Conservation (phyloP, 2,797 vertebrate species). For the Hoplostethus atlanticus region DNA sequence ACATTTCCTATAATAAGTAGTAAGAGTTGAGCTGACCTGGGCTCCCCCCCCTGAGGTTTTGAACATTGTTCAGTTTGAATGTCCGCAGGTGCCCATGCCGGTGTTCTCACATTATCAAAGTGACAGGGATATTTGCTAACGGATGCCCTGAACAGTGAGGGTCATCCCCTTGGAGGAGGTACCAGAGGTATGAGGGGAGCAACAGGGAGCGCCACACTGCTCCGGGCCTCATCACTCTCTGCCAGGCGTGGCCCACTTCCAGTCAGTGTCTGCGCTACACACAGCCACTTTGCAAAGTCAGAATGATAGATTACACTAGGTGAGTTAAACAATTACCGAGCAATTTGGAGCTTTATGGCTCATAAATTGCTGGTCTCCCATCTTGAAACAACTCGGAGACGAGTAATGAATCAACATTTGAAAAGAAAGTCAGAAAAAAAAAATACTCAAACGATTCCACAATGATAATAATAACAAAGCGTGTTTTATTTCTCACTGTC, state of each 20-base stretch:
- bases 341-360: slow-evolving; percentile 71
- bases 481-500: slow-evolving; percentile 15
- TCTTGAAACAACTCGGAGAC: slow-evolving; percentile 54
- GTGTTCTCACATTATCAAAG: slow-evolving; percentile 50
- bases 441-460: slow-evolving; percentile 29
- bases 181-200: slow-evolving; percentile 14
- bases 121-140: slow-evolving; percentile 65
- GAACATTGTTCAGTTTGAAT: slow-evolving; percentile 43
- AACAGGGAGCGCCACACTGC: slow-evolving; percentile 47
- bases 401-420: slow-evolving; percentile 63
- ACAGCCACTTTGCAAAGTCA: slow-evolving; percentile 70
- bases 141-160: slow-evolving; percentile 33
- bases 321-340: slow-evolving; percentile 79
- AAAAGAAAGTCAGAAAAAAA: slow-evolving; percentile 41
- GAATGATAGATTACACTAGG: slow-evolving; percentile 79
- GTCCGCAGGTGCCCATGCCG: slow-evolving; percentile 46
- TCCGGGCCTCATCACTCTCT: slow-evolving; percentile 76
- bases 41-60: slow-evolving; percentile 35
- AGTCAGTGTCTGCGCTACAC: slow-evolving; percentile 58
- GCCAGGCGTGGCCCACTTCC: slow-evolving; percentile 73
- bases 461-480: slow-evolving; percentile 41
- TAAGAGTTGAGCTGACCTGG: not conserved
- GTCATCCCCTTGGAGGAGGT: slow-evolving; percentile 31
- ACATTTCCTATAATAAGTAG: slow-evolving; percentile 46
- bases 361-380: slow-evolving; percentile 60